Percentiles rank a stretch among this genome's conserved stretches.
Evolutionary conservation across 2,797 vertebrate species (phyloP).

Genomic region (Gymnoscopelus braueri): DNA sequence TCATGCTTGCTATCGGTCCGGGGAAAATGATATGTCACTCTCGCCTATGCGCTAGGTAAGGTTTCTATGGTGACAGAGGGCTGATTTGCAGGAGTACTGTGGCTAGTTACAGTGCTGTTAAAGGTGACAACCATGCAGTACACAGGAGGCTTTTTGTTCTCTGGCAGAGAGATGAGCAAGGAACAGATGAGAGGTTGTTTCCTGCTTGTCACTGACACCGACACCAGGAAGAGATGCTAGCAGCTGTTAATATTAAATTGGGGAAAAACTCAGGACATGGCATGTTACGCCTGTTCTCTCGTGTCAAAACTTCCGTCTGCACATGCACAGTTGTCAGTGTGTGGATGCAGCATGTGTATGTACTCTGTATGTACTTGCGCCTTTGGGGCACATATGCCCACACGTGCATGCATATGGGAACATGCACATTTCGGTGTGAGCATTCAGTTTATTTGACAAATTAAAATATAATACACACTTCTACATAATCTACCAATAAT

Average conservation of each 20-base stretch:
- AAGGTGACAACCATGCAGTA: conserved; percentile 36
- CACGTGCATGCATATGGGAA: too few relatives aligned
- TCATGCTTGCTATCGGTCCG: conserved; percentile 74
- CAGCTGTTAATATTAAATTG: conserved; percentile 45
- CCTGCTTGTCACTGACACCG: conserved; percentile 22
- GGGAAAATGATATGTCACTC: conserved; percentile 78
- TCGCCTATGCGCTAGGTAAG: conserved; percentile 58
- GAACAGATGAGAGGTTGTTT: conserved; percentile 27
- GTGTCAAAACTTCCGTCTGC: too few relatives aligned
- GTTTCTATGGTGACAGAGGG: conserved; percentile 54
- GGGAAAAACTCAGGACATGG: conserved; percentile 23
- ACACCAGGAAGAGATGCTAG: conserved; percentile 15
- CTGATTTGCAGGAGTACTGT: conserved; percentile 40
- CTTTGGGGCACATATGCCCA: too few relatives aligned
- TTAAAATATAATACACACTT: too few relatives aligned
- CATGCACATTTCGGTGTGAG: too few relatives aligned
- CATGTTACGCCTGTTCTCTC: background rate
- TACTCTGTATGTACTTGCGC: too few relatives aligned
- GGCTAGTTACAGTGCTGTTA: conserved; percentile 55
- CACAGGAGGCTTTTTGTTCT: conserved; percentile 36
- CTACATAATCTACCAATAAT: too few relatives aligned
- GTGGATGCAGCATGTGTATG: conserved; percentile 7
- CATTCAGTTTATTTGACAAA: too few relatives aligned
- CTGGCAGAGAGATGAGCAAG: conserved; percentile 34
- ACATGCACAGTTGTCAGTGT: background rate